Percentiles rank a stretch among this genome's conserved stretches.
phyloP scores from a whole-genome alignment of 23 tunicate species.

The Aplidium turbinatum region DNA sequence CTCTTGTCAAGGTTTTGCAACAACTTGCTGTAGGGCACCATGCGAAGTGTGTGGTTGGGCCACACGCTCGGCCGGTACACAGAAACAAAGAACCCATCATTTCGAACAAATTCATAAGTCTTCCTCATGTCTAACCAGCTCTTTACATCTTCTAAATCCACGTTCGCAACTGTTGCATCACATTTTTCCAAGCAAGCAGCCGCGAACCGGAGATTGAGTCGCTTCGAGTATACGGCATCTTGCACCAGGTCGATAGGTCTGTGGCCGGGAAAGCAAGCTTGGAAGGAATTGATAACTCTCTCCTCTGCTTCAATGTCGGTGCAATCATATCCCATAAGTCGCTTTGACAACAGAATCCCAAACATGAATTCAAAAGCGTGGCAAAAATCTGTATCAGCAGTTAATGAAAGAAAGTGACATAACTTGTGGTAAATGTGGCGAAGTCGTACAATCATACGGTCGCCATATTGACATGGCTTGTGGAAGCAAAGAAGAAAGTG shows the following conservation, averaged over 20 bases:
- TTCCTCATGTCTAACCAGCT: slow-evolving; percentile 12
- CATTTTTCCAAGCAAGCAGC: slow-evolving; percentile 30
- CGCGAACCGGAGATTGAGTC: slow-evolving; percentile 18
- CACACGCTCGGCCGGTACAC: slow-evolving; percentile 27
- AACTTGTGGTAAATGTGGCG: slow-evolving; percentile 2
- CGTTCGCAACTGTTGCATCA: slow-evolving; percentile 1
- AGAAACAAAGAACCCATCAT: slow-evolving; percentile 22
- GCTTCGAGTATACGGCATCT: slow-evolving; percentile 48
- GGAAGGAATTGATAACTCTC: slow-evolving; percentile 21
- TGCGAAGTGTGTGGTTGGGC: neutral
- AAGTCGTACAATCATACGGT: neutral
- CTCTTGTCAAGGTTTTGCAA: neutral
- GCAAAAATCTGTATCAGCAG: slow-evolving; percentile 55
- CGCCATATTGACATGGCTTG: neutral
- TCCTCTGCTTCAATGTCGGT: slow-evolving; percentile 40
- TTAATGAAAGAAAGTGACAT: slow-evolving; percentile 25
- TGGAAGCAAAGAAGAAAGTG: neutral
- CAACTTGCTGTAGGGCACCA: neutral
- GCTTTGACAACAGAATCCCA: neutral
- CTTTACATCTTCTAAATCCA: neutral
- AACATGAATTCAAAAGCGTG: slow-evolving; percentile 62
- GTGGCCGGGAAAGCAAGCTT: slow-evolving; percentile 59
- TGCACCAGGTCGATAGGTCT: slow-evolving; percentile 58
- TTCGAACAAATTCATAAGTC: neutral
- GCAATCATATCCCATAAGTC: slow-evolving; percentile 10